Base-by-base conservation (phyloP, 2,113 vertebrate genomes). In the Orientallactaga bullata region DNA sequence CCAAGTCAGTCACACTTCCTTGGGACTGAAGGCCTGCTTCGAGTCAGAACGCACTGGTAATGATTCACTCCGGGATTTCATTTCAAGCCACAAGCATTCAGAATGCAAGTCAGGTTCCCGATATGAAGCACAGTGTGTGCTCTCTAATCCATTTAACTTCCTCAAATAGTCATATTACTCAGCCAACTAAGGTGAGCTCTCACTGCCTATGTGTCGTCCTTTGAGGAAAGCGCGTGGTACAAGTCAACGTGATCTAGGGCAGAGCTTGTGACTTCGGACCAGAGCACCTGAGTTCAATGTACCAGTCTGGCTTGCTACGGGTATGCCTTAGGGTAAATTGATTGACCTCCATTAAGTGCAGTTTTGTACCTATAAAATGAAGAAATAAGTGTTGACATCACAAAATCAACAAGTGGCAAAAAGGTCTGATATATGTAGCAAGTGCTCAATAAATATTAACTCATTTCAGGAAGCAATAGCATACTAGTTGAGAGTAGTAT, bases 11-110 rank as follows among this genome's bases (percentile, higher is more conserved):
- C 39, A 89, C 24, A 24, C 37, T 91, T 88, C 24, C 20, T 42
- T 42, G 71, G 85, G 74, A 72, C 32, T 55, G 39, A 93, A 90
- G 51, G 37, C 20, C 66, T 47, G 55, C 32, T 91, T 77, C 26
- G 66, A 90, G 69, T 92, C 72, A 86, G 85, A 93, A 58, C 79
- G 37, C 10, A 35, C n/a, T 72, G 24, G 84, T 51, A 77, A 77
- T 96, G 92, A 94, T 92, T 97, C 94, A 97, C 77, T 82, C 85
- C 93, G 90, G 82, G 96, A 93, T 95, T 96, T 97, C 86, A 23
- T 76, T 81, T 91, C 72, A 94, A 95, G 88, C 93, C 96, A 91
- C 96, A 97, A 72, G 85, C 87, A 96, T 85, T 96, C 87, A 96
- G 93, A 96, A 86, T 78, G 92, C 88, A 93, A 95, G 69, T 88